These are phyloP conservation scores for Euzophera pinguis DNA, from an alignment of 2,888 invertebrate genomes.

Conservation along the genomic window DNA sequence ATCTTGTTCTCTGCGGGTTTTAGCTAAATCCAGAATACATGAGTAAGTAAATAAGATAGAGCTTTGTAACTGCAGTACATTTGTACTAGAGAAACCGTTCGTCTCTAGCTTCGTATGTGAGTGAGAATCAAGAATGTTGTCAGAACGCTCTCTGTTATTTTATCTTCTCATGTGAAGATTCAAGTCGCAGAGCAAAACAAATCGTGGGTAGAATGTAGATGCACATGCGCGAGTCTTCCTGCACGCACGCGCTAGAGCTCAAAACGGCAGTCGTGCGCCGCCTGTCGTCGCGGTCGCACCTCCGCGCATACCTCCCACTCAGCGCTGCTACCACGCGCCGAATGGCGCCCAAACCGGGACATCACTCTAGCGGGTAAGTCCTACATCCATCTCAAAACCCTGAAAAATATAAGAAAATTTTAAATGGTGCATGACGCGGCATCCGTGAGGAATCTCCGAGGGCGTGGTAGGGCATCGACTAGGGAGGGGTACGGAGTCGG, in stretches of 20 bases:
- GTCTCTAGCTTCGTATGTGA: no score
- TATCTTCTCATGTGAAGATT: background rate
- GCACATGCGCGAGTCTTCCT: conserved; percentile 60
- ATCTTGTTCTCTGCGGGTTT: conserved; percentile 67
- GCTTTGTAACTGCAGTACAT: no score
- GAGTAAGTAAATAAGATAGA: no score
- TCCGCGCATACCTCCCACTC: conserved; percentile 32
- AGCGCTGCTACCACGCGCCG: conserved; percentile 61
- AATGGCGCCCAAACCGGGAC: conserved; percentile 72
- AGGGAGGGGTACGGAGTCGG: conserved; percentile 53
- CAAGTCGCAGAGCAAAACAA: conserved; percentile 64
- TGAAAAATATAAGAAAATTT: conserved; percentile 11
- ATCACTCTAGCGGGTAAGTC: conserved; percentile 69
- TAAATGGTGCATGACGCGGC: conserved; percentile 52
- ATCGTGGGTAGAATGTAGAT: conserved; percentile 57
- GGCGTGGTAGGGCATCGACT: conserved; percentile 64
- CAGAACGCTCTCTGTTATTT: background rate
- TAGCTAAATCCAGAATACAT: conserved; percentile 29
- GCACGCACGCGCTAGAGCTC: conserved; percentile 53
- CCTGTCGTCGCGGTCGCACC: conserved; percentile 50
- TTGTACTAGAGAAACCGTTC: no score
- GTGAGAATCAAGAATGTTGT: no score
- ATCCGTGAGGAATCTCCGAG: conserved; percentile 47
- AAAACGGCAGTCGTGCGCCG: conserved; percentile 64
- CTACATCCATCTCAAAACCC: conserved; percentile 31